A percentile compares a stretch with the other conserved stretches of the same genome.
These are phyloP conservation scores for Panagrolaimus sp. DNA, from an alignment of 1,140 invertebrate species.

Conservation along the genomic window DNA sequence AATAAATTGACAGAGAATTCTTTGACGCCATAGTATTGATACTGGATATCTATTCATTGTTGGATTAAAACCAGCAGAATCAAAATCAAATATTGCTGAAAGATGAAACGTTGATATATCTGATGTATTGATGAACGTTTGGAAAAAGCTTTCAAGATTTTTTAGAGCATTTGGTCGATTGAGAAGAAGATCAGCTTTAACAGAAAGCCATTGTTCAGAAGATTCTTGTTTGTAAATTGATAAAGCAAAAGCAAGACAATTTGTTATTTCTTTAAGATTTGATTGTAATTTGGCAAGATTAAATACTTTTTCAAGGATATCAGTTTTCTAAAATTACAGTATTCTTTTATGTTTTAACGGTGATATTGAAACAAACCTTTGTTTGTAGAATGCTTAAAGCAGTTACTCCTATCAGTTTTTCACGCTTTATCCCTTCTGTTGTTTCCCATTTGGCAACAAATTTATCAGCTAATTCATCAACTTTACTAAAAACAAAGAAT, in stretches of 20 bases:
- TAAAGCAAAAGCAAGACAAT: too few species aligned
- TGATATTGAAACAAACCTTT: neutral
- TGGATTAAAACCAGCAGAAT: neutral
- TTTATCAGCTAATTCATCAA: neutral
- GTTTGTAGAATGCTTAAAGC: neutral
- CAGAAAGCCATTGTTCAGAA: too few species aligned
- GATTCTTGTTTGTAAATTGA: too few species aligned
- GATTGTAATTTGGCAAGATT: too few species aligned
- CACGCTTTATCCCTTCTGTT: neutral
- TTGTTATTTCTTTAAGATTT: too few species aligned
- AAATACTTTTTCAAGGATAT: too few species aligned
- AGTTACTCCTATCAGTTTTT: neutral
- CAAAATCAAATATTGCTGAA: neutral
- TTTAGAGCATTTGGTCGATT: neutral
- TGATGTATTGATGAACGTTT: neutral
- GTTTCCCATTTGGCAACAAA: neutral
- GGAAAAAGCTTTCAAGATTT: neutral
- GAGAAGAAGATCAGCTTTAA: too few species aligned
- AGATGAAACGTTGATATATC: neutral
- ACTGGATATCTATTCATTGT: neutral
- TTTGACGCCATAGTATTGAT: conserved; percentile 14
- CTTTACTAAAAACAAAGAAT: too few species aligned
- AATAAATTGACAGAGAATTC: conserved; percentile 22
- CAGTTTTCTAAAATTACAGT: too few species aligned
- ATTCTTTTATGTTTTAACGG: neutral